These are phyloP conservation scores for Diabrotica undecimpunctata DNA, from an alignment of 1,140 invertebrate genomes.

Conservation along the genomic window DNA sequence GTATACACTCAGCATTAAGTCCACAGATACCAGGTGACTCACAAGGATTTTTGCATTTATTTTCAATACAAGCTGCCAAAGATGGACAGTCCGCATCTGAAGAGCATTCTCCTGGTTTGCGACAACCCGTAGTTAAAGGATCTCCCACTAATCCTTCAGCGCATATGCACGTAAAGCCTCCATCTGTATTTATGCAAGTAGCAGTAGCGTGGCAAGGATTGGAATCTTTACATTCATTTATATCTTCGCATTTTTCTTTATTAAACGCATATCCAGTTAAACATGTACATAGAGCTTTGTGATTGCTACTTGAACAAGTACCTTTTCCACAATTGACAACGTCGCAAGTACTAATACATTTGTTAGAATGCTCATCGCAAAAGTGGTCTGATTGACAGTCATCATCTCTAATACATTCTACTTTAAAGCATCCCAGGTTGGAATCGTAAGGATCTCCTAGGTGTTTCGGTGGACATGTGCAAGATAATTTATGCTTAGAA, in stretches of 20 bases:
- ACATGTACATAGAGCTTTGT: constrained; percentile 71
- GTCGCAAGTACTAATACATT: constrained; percentile 77
- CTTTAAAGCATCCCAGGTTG: constrained; percentile 73
- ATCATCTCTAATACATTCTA: constrained; percentile 72
- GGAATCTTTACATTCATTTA: constrained; percentile 72
- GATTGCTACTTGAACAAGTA: constrained; percentile 64
- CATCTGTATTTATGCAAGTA: constrained; percentile 71
- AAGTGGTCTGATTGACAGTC: constrained; percentile 73
- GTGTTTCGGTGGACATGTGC: constrained; percentile 72
- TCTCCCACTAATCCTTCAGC: constrained; percentile 77
- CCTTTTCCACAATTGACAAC: constrained; percentile 70
- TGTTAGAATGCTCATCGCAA: constrained; percentile 70
- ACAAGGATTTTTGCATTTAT: constrained; percentile 79
- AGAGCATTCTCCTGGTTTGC: constrained; percentile 75
- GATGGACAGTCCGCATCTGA: constrained; percentile 75
- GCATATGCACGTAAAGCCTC: constrained; percentile 73
- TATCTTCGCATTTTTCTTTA: constrained; percentile 70
- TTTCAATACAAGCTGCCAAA: constrained; percentile 71
- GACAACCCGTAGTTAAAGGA: constrained; percentile 62
- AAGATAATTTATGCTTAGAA: constrained; percentile 64
- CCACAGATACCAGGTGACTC: constrained; percentile 64
- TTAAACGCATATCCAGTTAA: constrained; percentile 65
- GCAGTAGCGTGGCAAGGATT: constrained; percentile 76
- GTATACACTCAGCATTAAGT: constrained; percentile 67
- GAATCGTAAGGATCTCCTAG: constrained; percentile 74